Evolutionary conservation across 2,797 vertebrate species (phyloP), one percentile per base, ranked within the genome.

Genomic region (Neomorphus geoffroyi): DNA sequence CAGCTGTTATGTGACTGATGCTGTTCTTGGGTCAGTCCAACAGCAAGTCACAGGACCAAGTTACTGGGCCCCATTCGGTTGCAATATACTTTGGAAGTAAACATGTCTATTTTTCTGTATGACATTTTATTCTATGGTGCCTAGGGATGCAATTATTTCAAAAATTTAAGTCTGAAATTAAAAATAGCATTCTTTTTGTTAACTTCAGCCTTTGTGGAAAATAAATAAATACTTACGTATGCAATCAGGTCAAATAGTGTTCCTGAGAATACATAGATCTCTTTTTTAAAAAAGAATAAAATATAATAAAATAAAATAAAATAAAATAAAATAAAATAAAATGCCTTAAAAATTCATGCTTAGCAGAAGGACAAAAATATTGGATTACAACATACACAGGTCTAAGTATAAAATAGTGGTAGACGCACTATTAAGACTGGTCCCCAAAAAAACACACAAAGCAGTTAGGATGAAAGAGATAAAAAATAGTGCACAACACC

Each of bases 141-240:
- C 65, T 66, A 60, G 51, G 46, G 77, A 86, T 75, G 26, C 61
- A 91, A 69, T 86, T 93, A 72, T n/a, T 86, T 87, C 71, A 84
- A 80, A 64, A 53, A 54, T 19, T 65, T 17, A 92, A 79, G 30
- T 61, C 46, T 71, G 41, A 75, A 88, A 90, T 94, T 82, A 94
- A 92, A 91, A 94, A 71, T 7, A 85, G 32, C 2, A 2, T 78
- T 82, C 1, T 82, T 88, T 93, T 90, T 87, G 33, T 82, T 83
- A 64, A 89, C 27, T 70, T 83, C 33, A 82, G 27, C 9, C 54
- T 26, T 82, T 70, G 30, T 9, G 24, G 37, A 78, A 91, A 69
- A 53, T 70, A 75, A 84, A 16, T 72, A 86, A 84, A 86, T 81
- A 75, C 12, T 93, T 65, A 56, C 2, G 23, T 73, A 64, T 74